These are phyloP conservation scores for Balaenoptera acutorostrata DNA, from an alignment of 2,113 vertebrate genomes.

Conservation along the genomic window DNA sequence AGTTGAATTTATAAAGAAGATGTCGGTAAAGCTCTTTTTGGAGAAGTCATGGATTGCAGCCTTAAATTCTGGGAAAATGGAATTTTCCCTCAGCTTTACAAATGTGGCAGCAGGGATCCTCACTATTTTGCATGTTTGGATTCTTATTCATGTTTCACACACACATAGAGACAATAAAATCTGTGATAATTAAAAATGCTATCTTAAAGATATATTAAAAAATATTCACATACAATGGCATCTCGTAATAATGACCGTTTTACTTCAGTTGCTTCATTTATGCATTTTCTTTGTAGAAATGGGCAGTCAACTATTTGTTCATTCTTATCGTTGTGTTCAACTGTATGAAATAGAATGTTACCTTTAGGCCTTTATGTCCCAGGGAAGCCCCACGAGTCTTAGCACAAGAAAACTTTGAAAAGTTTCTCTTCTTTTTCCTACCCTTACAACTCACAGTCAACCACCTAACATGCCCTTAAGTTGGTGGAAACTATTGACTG, in stretches of 20 bases:
- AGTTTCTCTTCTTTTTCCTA: background rate
- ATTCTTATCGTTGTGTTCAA: background rate
- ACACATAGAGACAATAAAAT: background rate
- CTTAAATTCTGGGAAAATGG: constrained; percentile 43
- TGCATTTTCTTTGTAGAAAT: background rate
- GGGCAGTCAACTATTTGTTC: background rate
- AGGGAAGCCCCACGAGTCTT: background rate
- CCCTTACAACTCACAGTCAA: background rate
- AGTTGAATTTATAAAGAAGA: constrained; percentile 60
- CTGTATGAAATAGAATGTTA: background rate
- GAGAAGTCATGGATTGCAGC: constrained; percentile 50
- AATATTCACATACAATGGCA: background rate
- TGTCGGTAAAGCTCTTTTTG: constrained; percentile 57
- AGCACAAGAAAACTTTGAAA: background rate
- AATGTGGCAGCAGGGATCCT: constrained; percentile 20
- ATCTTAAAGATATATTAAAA: background rate
- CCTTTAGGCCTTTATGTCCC: background rate
- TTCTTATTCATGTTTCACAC: background rate
- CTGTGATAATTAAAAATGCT: constrained; percentile 6
- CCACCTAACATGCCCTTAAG: background rate
- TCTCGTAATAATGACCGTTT: background rate
- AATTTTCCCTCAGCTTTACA: constrained; percentile 53
- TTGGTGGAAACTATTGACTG: background rate
- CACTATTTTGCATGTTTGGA: constrained; percentile 6
- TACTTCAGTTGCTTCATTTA: background rate